Conservation (phyloP, 1,140 invertebrate genomes). For the Vanessa tameamea region DNA sequence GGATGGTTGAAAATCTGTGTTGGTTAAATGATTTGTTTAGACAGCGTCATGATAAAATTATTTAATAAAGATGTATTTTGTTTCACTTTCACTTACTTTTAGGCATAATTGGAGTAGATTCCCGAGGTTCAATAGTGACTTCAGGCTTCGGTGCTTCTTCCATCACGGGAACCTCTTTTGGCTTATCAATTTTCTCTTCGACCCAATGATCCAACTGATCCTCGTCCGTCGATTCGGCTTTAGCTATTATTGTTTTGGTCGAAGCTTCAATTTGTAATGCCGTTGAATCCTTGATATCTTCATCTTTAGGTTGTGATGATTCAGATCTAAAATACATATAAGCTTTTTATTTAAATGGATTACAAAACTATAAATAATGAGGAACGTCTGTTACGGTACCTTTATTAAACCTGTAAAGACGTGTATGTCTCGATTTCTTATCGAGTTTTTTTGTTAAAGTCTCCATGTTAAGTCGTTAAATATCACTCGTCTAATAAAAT, state of each 20-base stretch:
- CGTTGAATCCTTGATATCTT: conserved; percentile 45
- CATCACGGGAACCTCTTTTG: conserved; percentile 33
- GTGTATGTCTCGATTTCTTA: too few species aligned
- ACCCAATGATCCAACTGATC: conserved; percentile 46
- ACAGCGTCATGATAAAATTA: neutral
- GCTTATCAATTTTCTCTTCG: conserved; percentile 42
- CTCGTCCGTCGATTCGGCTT: conserved; percentile 37
- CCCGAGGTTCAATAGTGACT: conserved; percentile 42
- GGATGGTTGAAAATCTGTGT: too few species aligned
- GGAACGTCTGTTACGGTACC: too few species aligned
- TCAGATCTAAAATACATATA: conserved; percentile 46
- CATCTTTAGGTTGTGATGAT: conserved; percentile 54
- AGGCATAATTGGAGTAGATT: conserved; percentile 20
- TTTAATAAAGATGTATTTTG: neutral
- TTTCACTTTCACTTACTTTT: conserved; percentile 6
- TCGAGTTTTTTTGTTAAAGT: too few species aligned
- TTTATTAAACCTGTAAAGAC: too few species aligned
- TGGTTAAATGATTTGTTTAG: too few species aligned
- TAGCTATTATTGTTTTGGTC: conserved; percentile 30
- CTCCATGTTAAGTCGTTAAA: too few species aligned
- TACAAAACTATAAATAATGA: too few species aligned
- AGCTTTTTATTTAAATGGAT: too few species aligned
- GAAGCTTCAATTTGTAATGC: conserved; percentile 38
- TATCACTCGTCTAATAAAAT: too few species aligned
- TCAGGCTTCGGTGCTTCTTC: conserved; percentile 44